Evolutionary conservation across 2,797 vertebrate species (phyloP).

Genomic region (Mormyrus proboscirostris): DNA sequence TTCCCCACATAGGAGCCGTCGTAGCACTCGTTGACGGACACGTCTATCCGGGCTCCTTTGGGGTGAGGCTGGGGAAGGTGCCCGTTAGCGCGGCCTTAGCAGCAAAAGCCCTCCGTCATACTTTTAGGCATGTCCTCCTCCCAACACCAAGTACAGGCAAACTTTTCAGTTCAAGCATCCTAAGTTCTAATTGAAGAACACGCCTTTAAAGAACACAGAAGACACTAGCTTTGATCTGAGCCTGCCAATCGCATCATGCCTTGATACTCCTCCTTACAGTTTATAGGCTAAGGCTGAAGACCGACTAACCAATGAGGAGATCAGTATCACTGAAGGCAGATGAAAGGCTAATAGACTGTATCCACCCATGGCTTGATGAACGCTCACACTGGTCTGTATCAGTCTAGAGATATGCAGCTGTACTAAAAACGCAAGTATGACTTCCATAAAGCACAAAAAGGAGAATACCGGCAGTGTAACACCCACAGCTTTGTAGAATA

Average conservation of each 20-base stretch:
- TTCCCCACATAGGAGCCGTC: slow-evolving; percentile 98
- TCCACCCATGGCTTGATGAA: background rate
- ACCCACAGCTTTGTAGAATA: background rate
- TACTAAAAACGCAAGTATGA: background rate
- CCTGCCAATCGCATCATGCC: background rate
- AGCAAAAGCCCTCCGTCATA: background rate
- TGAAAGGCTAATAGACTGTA: background rate
- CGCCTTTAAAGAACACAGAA: background rate
- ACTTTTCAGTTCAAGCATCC: background rate
- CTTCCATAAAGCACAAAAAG: background rate
- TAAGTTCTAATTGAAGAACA: background rate
- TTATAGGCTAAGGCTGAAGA: background rate
- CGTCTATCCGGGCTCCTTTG: slow-evolving; percentile 97
- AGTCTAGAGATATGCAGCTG: background rate
- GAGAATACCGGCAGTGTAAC: background rate
- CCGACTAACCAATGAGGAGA: background rate
- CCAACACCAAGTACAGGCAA: background rate
- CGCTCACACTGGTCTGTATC: background rate
- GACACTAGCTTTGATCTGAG: background rate
- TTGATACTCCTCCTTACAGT: background rate
- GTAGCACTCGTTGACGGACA: slow-evolving; percentile 97
- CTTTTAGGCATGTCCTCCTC: background rate
- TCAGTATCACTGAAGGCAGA: background rate
- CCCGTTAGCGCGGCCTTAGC: background rate
- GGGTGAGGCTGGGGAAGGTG: slow-evolving; percentile 80